These are phyloP conservation scores for Varecia variegata DNA, from an alignment of 2,797 vertebrate genomes.

Conservation along the genomic window DNA sequence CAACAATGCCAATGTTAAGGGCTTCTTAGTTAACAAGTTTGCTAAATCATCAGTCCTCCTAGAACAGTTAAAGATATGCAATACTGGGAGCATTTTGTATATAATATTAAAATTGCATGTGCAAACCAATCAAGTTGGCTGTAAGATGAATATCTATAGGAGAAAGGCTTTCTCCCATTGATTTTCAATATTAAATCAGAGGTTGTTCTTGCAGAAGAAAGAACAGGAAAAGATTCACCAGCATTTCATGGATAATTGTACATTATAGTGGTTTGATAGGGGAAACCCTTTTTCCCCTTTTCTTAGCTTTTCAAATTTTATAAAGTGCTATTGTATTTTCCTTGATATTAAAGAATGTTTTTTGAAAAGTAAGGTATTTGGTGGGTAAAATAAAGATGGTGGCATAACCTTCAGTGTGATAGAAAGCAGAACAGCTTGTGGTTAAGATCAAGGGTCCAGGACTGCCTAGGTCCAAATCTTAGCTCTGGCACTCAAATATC, in stretches of 20 bases:
- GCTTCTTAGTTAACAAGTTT: background rate
- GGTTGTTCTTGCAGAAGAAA: background rate
- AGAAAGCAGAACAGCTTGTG: background rate
- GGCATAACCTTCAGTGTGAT: background rate
- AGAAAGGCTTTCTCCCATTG: background rate
- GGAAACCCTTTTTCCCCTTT: background rate
- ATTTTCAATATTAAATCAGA: slow-evolving; percentile 21
- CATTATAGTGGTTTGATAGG: background rate
- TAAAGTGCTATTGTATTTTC: background rate
- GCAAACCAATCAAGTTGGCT: background rate
- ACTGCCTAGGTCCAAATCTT: background rate
- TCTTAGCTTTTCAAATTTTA: background rate
- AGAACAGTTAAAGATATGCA: background rate
- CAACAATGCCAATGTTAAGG: background rate
- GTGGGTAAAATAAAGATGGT: background rate
- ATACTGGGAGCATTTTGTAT: background rate
- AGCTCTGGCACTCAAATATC: background rate
- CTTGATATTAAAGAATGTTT: background rate
- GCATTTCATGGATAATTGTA: background rate
- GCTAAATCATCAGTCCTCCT: background rate
- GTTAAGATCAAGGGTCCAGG: background rate
- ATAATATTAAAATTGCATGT: background rate
- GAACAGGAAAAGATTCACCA: background rate
- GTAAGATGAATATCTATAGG: background rate
- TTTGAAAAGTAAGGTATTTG: background rate